Evolutionary conservation across 1,140 invertebrate genomes (phyloP).

Genomic region (Lepeophtheirus salmonis): DNA sequence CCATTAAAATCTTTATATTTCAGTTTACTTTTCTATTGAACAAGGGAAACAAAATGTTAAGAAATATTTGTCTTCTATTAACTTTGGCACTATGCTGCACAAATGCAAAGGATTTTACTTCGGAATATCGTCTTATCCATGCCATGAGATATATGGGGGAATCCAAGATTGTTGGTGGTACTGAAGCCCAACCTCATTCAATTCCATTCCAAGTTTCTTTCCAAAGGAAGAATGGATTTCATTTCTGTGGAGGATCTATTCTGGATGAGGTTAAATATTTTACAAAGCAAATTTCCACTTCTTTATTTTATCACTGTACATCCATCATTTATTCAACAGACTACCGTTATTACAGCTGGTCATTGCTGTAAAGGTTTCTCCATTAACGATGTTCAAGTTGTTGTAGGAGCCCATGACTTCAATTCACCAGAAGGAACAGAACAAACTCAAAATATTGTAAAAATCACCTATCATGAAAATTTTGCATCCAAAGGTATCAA

Average conservation of each 20-base stretch:
- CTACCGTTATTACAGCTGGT: neutral
- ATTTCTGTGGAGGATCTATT: neutral
- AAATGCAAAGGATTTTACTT: neutral
- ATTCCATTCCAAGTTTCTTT: conserved; percentile 4
- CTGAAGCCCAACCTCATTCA: neutral
- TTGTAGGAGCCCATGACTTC: conserved; percentile 1
- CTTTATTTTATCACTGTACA: neutral
- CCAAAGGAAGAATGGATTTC: neutral
- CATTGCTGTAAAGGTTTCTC: conserved; percentile 3
- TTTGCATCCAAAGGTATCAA: neutral
- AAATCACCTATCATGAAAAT: neutral
- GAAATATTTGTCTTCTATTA: neutral
- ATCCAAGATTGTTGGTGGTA: conserved; percentile 4
- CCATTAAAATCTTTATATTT: neutral
- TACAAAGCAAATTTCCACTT: neutral
- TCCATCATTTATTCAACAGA: neutral
- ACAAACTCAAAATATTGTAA: neutral
- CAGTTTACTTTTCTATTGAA: neutral
- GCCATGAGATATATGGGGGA: neutral
- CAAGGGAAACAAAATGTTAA: neutral
- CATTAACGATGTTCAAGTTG: neutral
- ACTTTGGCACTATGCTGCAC: neutral
- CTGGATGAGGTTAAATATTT: neutral
- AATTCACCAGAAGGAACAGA: neutral
- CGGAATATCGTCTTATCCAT: neutral